Evolutionary conservation across 1,140 invertebrate genomes (phyloP).

Genomic region (Drosophila erecta): DNA sequence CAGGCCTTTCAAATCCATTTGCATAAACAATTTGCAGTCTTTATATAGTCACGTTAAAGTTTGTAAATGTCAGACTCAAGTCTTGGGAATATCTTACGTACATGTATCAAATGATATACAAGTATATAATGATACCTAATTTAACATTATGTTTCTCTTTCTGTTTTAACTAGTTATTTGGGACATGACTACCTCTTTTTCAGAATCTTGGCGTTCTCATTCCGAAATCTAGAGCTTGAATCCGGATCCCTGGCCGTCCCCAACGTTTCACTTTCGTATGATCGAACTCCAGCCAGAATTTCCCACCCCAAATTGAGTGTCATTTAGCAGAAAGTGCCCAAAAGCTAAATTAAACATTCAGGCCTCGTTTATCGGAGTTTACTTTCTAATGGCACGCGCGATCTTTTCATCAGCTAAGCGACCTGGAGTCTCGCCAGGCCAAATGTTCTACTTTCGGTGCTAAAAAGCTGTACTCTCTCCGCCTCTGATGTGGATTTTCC

Average conservation of each 20-base stretch:
- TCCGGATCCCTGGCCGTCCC: conserved; percentile 1
- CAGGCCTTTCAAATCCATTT: conserved; percentile 6
- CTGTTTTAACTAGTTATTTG: background rate
- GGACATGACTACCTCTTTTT: background rate
- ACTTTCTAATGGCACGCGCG: conserved; percentile 74
- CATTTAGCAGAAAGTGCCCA: conserved; percentile 12
- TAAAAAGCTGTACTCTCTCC: conserved; percentile 29
- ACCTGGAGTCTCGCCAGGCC: conserved; percentile 10
- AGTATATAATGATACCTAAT: background rate
- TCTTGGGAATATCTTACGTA: background rate
- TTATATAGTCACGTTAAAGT: background rate
- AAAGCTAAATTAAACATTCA: conserved; percentile 25
- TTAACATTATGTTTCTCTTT: background rate
- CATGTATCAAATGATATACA: background rate
- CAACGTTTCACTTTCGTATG: conserved; percentile 10
- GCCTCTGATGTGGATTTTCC: conserved; percentile 44
- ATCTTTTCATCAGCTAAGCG: conserved; percentile 44
- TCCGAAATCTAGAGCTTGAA: conserved; percentile 6
- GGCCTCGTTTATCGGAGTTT: conserved; percentile 43
- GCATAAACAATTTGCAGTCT: background rate
- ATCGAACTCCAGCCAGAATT: background rate
- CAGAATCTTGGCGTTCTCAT: background rate
- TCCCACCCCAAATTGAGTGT: conserved; percentile 1
- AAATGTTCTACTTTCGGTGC: conserved; percentile 64
- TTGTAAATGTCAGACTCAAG: background rate